Evolutionary conservation across 2,797 vertebrate genomes (phyloP), one percentile per base, ranked within the genome.

Genomic region (Coregonus sp.): DNA sequence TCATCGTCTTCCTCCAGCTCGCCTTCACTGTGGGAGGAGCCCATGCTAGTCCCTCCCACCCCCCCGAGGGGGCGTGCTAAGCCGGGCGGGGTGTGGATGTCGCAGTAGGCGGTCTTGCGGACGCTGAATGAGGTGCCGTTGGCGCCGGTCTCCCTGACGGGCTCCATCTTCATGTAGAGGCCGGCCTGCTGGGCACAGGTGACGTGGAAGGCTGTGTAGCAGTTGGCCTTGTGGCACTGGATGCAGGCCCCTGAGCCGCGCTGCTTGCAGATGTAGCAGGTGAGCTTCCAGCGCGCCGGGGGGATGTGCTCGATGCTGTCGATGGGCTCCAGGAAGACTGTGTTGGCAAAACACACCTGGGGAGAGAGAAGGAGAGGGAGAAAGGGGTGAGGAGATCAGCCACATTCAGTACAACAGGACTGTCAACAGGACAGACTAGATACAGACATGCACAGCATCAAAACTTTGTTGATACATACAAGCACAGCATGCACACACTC

Each of bases 101-200:
- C 98, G 0, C 98, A 99, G 93, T 99, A 99, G 40, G 98, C 98
- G 0, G 98, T 99, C 91, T 99, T 99, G 71, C 98, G 97, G 81
- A 99, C 98, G 0, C 98, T 99, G 88, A 99, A 99, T 5, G 98
- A 99, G 18, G 98, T 99, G 47, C 98, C 98, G 0, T 99, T 99
- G 83, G 97, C 98, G 0, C 98, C 96, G 0, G 97, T 99, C 91
- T 99, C 98, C 59, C 98, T 91, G 82, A 99, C 98, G 0, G 98
- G 98, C 90, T 99, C 98, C 98, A 99, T 99, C 88, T 99, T 99
- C 98, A 99, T 99, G 86, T 99, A 99, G 50, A 99, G 96, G 69
- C 98, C 98, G 0, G 98, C 98, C 91, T 99, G 98, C 93, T 99
- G 98, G 47, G 98, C 98, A 0, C 98, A 99, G 40, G 98, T 99